A percentile compares a stretch with the other conserved stretches of the same genome.
These are phyloP conservation scores for Scaptomyza reducta DNA, from an alignment of 2,888 invertebrate species.

Conservation along the genomic window DNA sequence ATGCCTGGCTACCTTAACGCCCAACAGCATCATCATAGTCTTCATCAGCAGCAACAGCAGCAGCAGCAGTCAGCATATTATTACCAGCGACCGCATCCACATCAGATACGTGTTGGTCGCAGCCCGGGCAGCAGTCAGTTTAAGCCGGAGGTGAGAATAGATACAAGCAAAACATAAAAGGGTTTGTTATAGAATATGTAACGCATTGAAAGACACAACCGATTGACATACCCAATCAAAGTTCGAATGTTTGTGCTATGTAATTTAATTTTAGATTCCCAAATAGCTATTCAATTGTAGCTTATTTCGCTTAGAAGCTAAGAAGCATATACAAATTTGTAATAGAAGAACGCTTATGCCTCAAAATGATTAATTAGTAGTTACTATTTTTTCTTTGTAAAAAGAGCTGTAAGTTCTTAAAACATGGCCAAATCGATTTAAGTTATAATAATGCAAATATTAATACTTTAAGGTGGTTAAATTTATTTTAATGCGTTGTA, in stretches of 20 bases:
- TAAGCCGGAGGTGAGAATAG: slow-evolving; percentile 68
- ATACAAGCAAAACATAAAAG: not conserved
- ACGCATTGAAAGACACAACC: too few species aligned
- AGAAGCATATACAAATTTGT: too few species aligned
- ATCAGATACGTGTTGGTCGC: slow-evolving; percentile 83
- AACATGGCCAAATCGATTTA: not conserved
- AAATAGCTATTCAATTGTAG: too few species aligned
- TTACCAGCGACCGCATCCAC: slow-evolving; percentile 72
- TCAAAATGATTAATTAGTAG: not conserved
- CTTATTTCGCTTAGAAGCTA: too few species aligned
- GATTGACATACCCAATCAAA: too few species aligned
- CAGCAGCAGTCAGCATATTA: slow-evolving; percentile 51
- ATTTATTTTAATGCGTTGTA: not conserved
- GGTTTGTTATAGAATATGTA: not conserved
- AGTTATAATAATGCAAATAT: not conserved
- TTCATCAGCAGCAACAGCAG: slow-evolving; percentile 29
- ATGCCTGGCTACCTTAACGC: slow-evolving; percentile 26
- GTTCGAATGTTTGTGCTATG: too few species aligned
- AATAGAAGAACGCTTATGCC: too few species aligned
- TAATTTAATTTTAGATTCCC: too few species aligned
- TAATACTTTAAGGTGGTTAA: not conserved
- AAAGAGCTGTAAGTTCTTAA: not conserved
- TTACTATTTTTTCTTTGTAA: not conserved
- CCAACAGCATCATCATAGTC: slow-evolving; percentile 22
- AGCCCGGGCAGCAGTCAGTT: slow-evolving; percentile 82